Conservation (phyloP, 2,797 vertebrate genomes). For the Acanthis flammea region DNA sequence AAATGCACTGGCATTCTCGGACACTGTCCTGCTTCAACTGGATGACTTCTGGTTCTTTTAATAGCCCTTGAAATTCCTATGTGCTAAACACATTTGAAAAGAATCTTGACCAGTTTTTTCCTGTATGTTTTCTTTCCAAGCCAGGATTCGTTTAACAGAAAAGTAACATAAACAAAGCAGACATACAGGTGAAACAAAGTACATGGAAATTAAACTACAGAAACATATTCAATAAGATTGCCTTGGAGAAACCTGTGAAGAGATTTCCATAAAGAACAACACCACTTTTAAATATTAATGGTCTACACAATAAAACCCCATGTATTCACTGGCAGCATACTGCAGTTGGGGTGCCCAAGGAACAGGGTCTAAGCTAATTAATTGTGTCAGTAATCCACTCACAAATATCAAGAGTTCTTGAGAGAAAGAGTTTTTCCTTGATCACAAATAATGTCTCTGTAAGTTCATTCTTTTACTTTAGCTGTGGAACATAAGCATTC, state of each 20-base stretch:
- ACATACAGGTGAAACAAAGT: not conserved
- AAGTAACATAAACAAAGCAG: not conserved
- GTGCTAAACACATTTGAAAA: constrained; percentile 1
- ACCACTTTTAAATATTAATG: not conserved
- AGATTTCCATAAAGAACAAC: not conserved
- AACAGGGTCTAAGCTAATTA: not conserved
- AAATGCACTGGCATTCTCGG: not conserved
- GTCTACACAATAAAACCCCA: not conserved
- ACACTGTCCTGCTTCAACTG: not conserved
- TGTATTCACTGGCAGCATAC: not conserved
- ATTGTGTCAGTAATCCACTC: not conserved
- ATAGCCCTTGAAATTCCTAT: constrained; percentile 38
- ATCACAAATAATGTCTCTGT: not conserved
- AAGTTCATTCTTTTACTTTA: not conserved
- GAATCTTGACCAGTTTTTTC: not conserved
- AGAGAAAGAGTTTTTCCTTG: not conserved
- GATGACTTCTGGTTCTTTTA: constrained; percentile 21
- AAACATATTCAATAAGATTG: not conserved
- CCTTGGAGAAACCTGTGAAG: not conserved
- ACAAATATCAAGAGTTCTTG: not conserved
- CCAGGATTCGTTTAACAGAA: not conserved
- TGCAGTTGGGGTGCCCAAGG: not conserved
- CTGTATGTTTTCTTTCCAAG: not conserved
- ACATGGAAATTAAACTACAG: not conserved
- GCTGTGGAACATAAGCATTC: not conserved